Evolutionary conservation across 1,140 invertebrate species (phyloP).

Genomic region (Drosophila eugracilis): DNA sequence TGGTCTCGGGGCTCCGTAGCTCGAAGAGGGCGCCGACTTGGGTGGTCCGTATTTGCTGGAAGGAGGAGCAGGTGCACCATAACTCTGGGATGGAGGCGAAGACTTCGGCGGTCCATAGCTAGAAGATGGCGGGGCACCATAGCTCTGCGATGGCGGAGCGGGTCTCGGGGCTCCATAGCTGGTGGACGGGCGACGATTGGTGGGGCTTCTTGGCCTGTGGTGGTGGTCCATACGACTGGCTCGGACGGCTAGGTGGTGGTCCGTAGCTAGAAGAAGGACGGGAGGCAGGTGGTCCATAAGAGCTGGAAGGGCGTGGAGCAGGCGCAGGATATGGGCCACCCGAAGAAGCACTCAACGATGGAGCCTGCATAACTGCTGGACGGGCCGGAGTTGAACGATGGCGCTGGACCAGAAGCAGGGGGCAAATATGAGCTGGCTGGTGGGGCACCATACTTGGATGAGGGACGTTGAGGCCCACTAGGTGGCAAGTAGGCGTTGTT

Average conservation of each 20-base stretch:
- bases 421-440: constrained; percentile 77
- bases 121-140: constrained; percentile 75
- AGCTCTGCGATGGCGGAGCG: constrained; percentile 65
- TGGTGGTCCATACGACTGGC: constrained; percentile 84
- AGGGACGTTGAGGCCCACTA: constrained; percentile 39
- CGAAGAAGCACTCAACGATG: constrained; percentile 45
- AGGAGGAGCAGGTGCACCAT: constrained; percentile 13
- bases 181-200: constrained; percentile 71
- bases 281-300: constrained; percentile 43
- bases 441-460: constrained; percentile 66
- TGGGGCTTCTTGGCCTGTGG: constrained; percentile 54
- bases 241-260: constrained; percentile 75
- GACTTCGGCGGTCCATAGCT: constrained; percentile 63
- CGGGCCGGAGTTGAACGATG: constrained; percentile 78
- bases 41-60: constrained; percentile 83
- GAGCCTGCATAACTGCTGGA: constrained; percentile 85
- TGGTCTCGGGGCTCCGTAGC: constrained; percentile 77
- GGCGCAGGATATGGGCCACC: constrained; percentile 80
- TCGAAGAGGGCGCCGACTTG: constrained; percentile 44
- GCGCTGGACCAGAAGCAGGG: constrained; percentile 81
- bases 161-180: constrained; percentile 64
- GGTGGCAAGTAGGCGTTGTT: constrained; percentile 69
- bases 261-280: constrained; percentile 84
- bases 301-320: constrained; percentile 83
- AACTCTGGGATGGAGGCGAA: background rate